These are phyloP conservation scores for Sebastes oblongus DNA, from an alignment of 2,797 vertebrate species.

Conservation along the genomic window DNA sequence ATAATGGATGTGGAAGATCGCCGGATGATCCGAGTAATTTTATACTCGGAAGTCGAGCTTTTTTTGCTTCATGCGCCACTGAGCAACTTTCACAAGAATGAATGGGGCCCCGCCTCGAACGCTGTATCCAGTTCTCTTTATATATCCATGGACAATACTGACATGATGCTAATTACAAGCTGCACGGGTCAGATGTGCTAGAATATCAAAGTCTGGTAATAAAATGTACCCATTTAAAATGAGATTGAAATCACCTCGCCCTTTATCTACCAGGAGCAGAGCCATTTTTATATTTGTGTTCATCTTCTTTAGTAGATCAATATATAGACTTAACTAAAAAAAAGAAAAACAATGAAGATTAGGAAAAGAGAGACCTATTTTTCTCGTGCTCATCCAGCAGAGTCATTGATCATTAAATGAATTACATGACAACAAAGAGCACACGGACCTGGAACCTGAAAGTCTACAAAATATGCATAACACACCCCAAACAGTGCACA, in stretches of 20 bases:
- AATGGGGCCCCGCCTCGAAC: too few relatives aligned
- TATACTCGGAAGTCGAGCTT: too few relatives aligned
- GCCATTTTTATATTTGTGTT: not conserved
- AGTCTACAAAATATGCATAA: not conserved
- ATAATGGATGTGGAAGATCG: too few relatives aligned
- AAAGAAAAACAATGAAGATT: not conserved
- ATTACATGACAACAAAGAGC: not conserved
- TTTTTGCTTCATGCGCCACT: too few relatives aligned
- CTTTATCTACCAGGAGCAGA: not conserved
- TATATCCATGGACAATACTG: not conserved
- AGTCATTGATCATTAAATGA: slow-evolving; percentile 4
- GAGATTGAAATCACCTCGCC: not conserved
- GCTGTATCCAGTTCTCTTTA: too few relatives aligned
- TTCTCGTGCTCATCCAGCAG: not conserved
- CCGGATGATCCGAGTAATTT: too few relatives aligned
- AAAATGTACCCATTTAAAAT: not conserved
- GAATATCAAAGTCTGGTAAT: not conserved
- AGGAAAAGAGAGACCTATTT: not conserved
- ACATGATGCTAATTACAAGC: not conserved
- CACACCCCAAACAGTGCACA: not conserved
- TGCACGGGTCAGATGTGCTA: not conserved
- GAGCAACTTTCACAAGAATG: too few relatives aligned
- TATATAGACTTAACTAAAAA: not conserved
- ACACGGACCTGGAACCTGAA: not conserved
- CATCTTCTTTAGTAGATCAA: not conserved